Percentiles rank a stretch among this genome's conserved stretches.
phyloP scores from a whole-genome alignment of 2,113 vertebrate species.

The Ophiodon elongatus region DNA sequence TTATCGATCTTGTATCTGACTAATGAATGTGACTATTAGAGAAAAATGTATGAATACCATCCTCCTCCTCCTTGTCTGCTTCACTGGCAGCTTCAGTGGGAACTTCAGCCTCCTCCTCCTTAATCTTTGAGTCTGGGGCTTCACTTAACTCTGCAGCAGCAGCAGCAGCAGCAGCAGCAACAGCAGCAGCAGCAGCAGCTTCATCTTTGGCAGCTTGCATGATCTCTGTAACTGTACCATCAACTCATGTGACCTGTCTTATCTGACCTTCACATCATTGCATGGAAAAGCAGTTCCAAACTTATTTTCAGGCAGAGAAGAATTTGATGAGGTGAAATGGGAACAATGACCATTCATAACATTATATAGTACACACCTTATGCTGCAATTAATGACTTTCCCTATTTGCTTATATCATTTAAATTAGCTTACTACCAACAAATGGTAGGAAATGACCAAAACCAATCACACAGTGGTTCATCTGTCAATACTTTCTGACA shows the following conservation, averaged over 20 bases:
- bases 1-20: constrained; percentile 18
- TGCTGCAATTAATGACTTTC: not conserved
- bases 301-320: constrained; percentile 9
- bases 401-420: not conserved
- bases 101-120: constrained; percentile 31
- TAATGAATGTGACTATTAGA: constrained; percentile 25
- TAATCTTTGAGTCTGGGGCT: constrained; percentile 16
- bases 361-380: constrained; percentile 41
- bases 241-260: constrained; percentile 57
- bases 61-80: constrained; percentile 39
- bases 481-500: not conserved
- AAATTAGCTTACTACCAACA: not conserved
- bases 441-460: not conserved
- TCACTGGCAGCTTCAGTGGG: constrained; percentile 17
- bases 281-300: constrained; percentile 7
- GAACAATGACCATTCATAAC: constrained; percentile 18
- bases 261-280: constrained; percentile 17
- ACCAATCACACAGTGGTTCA: not conserved
- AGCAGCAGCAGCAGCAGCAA: constrained; percentile 50
- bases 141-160: constrained; percentile 43
- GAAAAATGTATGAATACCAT: constrained; percentile 63
- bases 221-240: constrained; percentile 82
- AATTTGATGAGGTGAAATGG: constrained; percentile 58
- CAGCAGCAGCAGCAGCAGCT: constrained; percentile 45
- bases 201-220: constrained; percentile 63